phyloP scores from a whole-genome alignment of 2,888 invertebrate species.

The Lathronympha strigana region DNA sequence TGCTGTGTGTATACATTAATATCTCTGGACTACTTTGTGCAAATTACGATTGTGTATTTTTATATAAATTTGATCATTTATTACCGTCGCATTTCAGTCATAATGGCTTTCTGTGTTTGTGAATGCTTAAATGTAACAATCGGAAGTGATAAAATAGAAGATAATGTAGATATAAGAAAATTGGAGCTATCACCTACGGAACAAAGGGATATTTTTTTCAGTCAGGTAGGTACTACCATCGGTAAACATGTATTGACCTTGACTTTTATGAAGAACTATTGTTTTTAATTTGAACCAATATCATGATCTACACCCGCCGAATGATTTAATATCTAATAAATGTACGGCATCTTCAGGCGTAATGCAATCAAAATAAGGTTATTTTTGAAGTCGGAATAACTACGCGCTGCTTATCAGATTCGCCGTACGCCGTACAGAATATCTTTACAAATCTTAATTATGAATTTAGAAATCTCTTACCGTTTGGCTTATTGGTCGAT shows the following conservation, averaged over 20 bases:
- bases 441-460: conserved; percentile 9
- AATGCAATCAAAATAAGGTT: conserved; percentile 52
- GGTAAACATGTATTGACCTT: conserved; percentile 79
- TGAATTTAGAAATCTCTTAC: not conserved
- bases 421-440: conserved; percentile 1
- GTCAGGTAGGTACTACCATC: conserved; percentile 81
- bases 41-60: conserved; percentile 67
- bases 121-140: conserved; percentile 90
- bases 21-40: conserved; percentile 56
- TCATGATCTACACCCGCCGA: conserved; percentile 7
- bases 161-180: conserved; percentile 81
- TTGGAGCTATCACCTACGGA: conserved; percentile 84
- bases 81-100: conserved; percentile 54
- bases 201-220: conserved; percentile 87
- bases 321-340: conserved; percentile 25
- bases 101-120: conserved; percentile 86
- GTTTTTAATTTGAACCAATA: conserved; percentile 44
- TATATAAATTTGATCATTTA: conserved; percentile 60
- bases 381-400: conserved; percentile 48
- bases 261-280: conserved; percentile 62
- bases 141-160: conserved; percentile 84
- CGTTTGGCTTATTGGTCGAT: not conserved
- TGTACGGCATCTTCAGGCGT: conserved; percentile 47
- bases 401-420: conserved; percentile 30
- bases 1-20: conserved; percentile 50